Conservation (phyloP, 2,797 vertebrate species). For the Microctenopoma steveboyesi region DNA sequence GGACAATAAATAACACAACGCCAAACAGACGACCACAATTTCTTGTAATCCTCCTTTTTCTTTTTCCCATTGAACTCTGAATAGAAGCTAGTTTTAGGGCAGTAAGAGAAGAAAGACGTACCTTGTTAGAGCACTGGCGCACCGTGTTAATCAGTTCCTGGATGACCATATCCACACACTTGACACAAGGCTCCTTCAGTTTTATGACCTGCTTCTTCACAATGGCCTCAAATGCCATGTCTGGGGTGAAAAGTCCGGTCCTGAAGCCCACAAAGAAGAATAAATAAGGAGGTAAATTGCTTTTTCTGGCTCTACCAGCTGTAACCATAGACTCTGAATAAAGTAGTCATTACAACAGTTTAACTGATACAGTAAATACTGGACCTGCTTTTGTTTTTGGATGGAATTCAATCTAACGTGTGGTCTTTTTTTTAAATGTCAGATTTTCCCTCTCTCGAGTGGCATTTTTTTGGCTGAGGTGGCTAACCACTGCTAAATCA, state of each 20-base stretch:
- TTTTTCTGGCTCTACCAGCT: background rate
- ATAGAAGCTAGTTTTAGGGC: background rate
- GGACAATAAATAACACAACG: background rate
- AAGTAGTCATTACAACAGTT: background rate
- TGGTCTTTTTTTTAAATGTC: slow-evolving; percentile 41
- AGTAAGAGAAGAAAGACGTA: slow-evolving; percentile 54
- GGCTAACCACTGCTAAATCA: slow-evolving; percentile 46
- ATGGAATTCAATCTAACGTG: slow-evolving; percentile 21
- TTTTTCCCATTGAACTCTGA: too few species aligned
- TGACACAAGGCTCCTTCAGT: slow-evolving; percentile 93
- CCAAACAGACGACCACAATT: background rate
- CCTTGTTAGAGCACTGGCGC: slow-evolving; percentile 94
- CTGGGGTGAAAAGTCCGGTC: slow-evolving; percentile 93
- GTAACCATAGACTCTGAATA: background rate
- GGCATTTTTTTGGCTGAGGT: slow-evolving; percentile 37
- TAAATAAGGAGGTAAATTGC: background rate
- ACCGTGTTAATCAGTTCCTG: slow-evolving; percentile 96
- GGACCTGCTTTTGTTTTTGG: slow-evolving; percentile 25
- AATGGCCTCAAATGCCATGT: slow-evolving; percentile 97
- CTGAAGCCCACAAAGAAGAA: slow-evolving; percentile 55
- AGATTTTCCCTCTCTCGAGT: slow-evolving; percentile 42
- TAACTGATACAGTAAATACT: background rate
- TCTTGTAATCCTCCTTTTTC: background rate
- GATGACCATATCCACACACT: slow-evolving; percentile 97
- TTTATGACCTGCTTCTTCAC: slow-evolving; percentile 98